Conservation (phyloP, 2,797 vertebrate genomes). For the Chromobotia macracanthus region DNA sequence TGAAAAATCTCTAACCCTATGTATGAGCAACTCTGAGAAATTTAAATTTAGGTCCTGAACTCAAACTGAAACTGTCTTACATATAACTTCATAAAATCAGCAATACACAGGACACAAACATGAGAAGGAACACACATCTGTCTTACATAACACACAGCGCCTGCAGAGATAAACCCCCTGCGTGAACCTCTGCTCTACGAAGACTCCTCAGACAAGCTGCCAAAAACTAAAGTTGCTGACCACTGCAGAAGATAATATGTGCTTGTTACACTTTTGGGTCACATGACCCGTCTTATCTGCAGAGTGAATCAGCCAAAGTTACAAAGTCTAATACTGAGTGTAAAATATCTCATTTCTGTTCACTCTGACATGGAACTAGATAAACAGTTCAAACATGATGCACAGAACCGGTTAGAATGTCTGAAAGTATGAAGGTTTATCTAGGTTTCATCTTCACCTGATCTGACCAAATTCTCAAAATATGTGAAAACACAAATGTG, state of each 20-base stretch:
- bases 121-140: slow-evolving; percentile 38
- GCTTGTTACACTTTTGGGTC: slow-evolving; percentile 30
- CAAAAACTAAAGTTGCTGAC: slow-evolving; percentile 50
- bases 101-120: slow-evolving; percentile 3
- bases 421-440: neutral
- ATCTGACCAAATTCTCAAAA: too few species aligned
- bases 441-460: too few species aligned
- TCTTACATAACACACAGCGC: slow-evolving; percentile 60
- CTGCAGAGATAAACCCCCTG: slow-evolving; percentile 55
- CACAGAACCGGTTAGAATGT: neutral
- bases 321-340: slow-evolving; percentile 21
- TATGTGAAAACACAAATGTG: too few species aligned
- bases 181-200: slow-evolving; percentile 32
- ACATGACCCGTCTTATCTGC: slow-evolving; percentile 37
- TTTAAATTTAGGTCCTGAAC: neutral
- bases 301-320: slow-evolving; percentile 14
- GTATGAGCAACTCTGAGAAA: neutral
- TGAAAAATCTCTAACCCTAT: neutral
- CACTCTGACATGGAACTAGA: neutral
- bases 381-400: neutral
- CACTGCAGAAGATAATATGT: slow-evolving; percentile 59
- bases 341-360: slow-evolving; percentile 18
- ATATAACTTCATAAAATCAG: slow-evolving; percentile 37
- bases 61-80: neutral
- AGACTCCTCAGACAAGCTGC: slow-evolving; percentile 19